Base-by-base conservation (phyloP, 2,888 invertebrate species). In the Rhagium mordax region DNA sequence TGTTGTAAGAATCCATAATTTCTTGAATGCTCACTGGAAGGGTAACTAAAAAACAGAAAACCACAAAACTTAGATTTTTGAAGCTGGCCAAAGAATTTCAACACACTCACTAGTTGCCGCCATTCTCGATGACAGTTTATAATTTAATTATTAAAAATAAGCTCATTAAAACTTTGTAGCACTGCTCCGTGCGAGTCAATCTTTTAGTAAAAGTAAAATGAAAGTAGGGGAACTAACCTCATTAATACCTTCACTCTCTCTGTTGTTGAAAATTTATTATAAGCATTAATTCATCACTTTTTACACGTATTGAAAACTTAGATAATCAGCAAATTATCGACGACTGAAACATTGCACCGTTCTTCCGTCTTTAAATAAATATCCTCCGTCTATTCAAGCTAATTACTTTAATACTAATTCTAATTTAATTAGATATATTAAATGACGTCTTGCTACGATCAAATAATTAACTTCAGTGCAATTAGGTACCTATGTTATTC, bases 1-100 rank as follows among this genome's bases (percentile, higher is more conserved):
- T 78, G 18, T 79, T 75, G 61, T 79, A 74, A 48, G 78, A 74
- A 49, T 80, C 78, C 81, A 82, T 82, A 51, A 77, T 76, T 64
- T 75, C 73, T 47, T 78, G 66, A 57, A 79, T 73, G 68, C 64
- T 74, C 47, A 74, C 74, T 65, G 75, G 71, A 73, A 79, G 67
- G 15, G 76, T 75, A 80, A 81, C 81, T 81, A 61, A 51, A 78
- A 79, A 71, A 70, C 3, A 62, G 20, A 68, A 41, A n/a, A 61
- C 8, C 53, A 55, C 53, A 2, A n/a, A 66, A 71, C 47, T 21
- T 20, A 60, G 71, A 70, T 21, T 53, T 21, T n/a, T 3, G 15
- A 60, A 27, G 15, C 33, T 13, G 13, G n/a, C n/a, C 21, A 49
- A 53, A 64, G 71, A 65, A 59, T 33, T 71, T 48, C n/a, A 62